Conservation (phyloP, 2,888 invertebrate species). For the Chymomyza amoena region DNA sequence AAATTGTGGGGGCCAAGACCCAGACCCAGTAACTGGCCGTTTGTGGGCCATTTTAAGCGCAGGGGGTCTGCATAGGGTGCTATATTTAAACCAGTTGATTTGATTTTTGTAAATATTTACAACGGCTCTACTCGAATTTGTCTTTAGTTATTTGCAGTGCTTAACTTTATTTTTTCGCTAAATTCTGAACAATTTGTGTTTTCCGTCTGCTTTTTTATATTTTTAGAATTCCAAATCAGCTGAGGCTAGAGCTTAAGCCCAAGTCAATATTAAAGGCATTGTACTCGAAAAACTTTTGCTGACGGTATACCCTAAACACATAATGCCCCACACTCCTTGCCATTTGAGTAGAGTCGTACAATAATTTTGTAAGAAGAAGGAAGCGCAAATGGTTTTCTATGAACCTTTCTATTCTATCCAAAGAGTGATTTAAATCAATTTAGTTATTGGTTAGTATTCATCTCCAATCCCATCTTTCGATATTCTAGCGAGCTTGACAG, state of each 20-base stretch:
- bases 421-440: too few relatives aligned
- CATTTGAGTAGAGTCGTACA: not conserved
- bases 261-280: slow-evolving; percentile 27
- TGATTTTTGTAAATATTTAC: slow-evolving; percentile 66
- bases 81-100: slow-evolving; percentile 64
- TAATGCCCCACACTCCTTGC: not conserved
- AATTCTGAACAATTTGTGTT: slow-evolving; percentile 32
- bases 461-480: too few relatives aligned
- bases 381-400: too few relatives aligned
- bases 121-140: slow-evolving; percentile 15
- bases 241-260: slow-evolving; percentile 38
- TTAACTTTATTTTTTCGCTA: slow-evolving; percentile 32
- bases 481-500: too few relatives aligned
- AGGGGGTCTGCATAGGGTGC: slow-evolving; percentile 19
- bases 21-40: not conserved
- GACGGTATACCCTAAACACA: not conserved
- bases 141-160: slow-evolving; percentile 47
- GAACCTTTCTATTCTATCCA: too few relatives aligned
- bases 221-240: slow-evolving; percentile 29
- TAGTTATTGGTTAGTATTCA: too few relatives aligned
- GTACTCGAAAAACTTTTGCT: not conserved
- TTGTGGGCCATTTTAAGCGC: not conserved
- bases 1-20: slow-evolving; percentile 18
- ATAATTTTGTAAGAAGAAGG: not conserved
- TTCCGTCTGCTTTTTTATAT: slow-evolving; percentile 17